Percentiles rank a stretch among this genome's conserved stretches.
Evolutionary conservation across 2,888 invertebrate genomes (phyloP).

Genomic region (Catocala nupta): DNA sequence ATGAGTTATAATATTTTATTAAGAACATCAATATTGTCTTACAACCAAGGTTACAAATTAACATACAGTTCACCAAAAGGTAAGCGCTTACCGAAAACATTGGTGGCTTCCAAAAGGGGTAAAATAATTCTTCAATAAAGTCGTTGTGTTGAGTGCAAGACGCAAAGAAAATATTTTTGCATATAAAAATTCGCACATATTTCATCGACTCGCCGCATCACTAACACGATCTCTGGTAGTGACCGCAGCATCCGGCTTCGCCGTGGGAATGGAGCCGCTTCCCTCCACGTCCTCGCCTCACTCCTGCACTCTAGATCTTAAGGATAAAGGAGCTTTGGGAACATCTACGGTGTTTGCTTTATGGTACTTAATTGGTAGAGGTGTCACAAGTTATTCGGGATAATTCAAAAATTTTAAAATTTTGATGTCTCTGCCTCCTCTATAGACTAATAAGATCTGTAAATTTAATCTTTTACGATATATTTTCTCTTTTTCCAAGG

Average conservation of each 20-base stretch:
- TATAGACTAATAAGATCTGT: too few species aligned
- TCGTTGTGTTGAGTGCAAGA: too few species aligned
- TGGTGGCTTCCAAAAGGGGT: too few species aligned
- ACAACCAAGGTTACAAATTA: too few species aligned
- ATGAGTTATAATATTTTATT: too few species aligned
- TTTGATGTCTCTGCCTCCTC: too few species aligned
- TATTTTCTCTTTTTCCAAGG: too few species aligned
- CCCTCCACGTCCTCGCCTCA: constrained; percentile 50
- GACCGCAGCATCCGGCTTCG: constrained; percentile 75
- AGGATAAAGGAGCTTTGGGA: constrained; percentile 21
- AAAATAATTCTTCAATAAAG: too few species aligned
- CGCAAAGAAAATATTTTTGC: not conserved
- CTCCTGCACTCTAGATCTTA: constrained; percentile 40
- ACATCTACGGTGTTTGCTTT: not conserved
- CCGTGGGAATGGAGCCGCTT: constrained; percentile 75
- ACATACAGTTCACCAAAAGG: too few species aligned
- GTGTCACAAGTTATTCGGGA: not conserved
- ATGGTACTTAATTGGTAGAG: not conserved
- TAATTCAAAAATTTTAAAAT: not conserved
- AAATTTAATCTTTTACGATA: too few species aligned
- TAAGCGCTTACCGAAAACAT: too few species aligned
- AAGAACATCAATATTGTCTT: too few species aligned
- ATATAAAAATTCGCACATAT: not conserved
- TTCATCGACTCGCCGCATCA: constrained; percentile 21
- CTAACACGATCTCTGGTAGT: constrained; percentile 61